Conservation (phyloP, 2,113 vertebrate genomes). For the Ceuthmochares aereus region DNA sequence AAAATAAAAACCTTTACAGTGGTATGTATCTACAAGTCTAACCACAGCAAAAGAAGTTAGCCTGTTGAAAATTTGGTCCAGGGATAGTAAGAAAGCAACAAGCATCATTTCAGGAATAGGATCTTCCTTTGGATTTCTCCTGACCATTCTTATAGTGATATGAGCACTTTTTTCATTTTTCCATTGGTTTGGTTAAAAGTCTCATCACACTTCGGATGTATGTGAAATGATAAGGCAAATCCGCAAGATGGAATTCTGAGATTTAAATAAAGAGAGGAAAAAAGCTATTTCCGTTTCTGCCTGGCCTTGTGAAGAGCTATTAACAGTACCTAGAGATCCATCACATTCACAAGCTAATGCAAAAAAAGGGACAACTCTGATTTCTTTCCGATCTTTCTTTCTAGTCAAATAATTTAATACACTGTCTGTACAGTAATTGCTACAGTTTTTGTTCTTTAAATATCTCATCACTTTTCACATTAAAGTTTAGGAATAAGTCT, state of each 20-base stretch:
- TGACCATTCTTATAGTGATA: not conserved
- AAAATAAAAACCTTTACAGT: not conserved
- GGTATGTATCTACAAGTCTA: not conserved
- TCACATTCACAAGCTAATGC: not conserved
- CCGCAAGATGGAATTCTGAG: not conserved
- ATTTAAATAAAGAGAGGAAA: not conserved
- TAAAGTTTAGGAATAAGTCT: not conserved
- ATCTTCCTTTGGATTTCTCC: not conserved
- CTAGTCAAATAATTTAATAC: not conserved
- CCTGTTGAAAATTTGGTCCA: not conserved
- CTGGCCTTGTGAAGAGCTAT: not conserved
- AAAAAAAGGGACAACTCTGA: not conserved
- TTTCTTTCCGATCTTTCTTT: not conserved
- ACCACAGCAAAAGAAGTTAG: not conserved
- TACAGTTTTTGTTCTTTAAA: not conserved
- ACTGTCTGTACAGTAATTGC: not conserved
- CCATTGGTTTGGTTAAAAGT: not conserved
- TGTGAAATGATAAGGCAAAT: not conserved
- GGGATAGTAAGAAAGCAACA: not conserved
- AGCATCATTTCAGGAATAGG: not conserved
- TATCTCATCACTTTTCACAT: not conserved
- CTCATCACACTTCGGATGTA: not conserved
- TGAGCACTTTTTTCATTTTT: not conserved
- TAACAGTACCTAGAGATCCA: not conserved
- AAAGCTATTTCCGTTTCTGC: not conserved